A percentile compares a stretch with the other conserved stretches of the same genome.
phyloP scores from a whole-genome alignment of 2,113 vertebrate genomes.

The Atlantisia rogersi region DNA sequence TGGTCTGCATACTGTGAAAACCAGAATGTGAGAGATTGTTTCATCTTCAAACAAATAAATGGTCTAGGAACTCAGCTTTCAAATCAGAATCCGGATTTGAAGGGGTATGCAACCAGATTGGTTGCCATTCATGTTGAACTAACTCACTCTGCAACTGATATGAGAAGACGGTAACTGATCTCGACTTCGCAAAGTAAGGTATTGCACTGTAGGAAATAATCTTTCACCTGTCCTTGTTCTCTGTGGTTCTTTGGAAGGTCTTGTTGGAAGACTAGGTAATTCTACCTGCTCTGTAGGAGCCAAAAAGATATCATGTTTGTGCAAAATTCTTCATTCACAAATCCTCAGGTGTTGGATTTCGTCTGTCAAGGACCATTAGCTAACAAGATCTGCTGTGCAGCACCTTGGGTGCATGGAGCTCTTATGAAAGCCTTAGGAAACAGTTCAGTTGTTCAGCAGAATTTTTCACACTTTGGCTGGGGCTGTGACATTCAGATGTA shows the following conservation, averaged over 20 bases:
- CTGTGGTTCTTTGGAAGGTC: conserved; percentile 14
- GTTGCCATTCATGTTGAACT: not conserved
- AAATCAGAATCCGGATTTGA: conserved; percentile 56
- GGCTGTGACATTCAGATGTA: not conserved
- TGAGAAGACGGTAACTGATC: conserved; percentile 17
- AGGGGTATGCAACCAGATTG: conserved; percentile 36
- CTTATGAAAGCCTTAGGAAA: not conserved
- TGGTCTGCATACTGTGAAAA: not conserved
- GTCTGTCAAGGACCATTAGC: not conserved
- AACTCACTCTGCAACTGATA: conserved; percentile 32
- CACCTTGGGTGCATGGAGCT: not conserved
- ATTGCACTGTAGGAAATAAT: conserved; percentile 18
- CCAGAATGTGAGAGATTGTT: not conserved
- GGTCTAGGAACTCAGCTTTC: not conserved
- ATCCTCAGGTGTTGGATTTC: conserved; percentile 14
- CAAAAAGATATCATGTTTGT: conserved; percentile 21
- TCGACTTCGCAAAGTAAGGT: not conserved
- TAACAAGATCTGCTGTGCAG: conserved; percentile 35
- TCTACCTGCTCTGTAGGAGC: conserved; percentile 18
- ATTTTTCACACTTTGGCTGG: not conserved
- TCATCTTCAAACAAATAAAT: not conserved
- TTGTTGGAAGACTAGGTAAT: conserved; percentile 55
- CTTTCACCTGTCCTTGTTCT: conserved; percentile 56
- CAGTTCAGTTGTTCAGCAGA: not conserved
- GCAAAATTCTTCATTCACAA: conserved; percentile 58